Evolutionary conservation across 1,140 invertebrate species (phyloP).

Genomic region (Helicoverpa zea): DNA sequence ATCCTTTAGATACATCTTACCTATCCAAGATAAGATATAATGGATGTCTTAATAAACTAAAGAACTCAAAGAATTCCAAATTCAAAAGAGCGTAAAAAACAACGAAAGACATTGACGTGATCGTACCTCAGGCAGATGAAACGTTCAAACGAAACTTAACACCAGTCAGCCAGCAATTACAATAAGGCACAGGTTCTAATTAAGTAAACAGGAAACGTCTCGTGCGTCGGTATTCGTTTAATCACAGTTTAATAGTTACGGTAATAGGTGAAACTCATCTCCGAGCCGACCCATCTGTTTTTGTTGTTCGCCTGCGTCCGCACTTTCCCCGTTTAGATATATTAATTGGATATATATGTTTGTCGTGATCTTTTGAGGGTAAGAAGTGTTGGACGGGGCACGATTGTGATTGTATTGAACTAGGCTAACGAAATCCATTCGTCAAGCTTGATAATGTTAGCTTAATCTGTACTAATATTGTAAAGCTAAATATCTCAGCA

Average conservation of each 20-base stretch:
- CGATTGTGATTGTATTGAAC: not conserved
- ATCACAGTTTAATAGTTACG: conserved; percentile 77
- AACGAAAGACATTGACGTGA: not conserved
- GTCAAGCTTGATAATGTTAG: no score
- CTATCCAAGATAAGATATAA: no score
- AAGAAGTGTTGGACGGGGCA: not conserved
- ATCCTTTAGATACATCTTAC: no score
- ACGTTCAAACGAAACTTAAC: conserved; percentile 21
- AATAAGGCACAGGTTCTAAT: conserved; percentile 53
- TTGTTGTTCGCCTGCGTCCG: conserved; percentile 55
- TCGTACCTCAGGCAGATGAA: not conserved
- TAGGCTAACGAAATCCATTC: no score
- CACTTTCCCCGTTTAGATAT: conserved; percentile 65
- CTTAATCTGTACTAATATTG: no score
- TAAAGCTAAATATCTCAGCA: no score
- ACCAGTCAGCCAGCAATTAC: conserved; percentile 49
- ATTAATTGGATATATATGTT: conserved; percentile 20
- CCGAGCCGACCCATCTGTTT: conserved; percentile 63
- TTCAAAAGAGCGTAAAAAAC: not conserved
- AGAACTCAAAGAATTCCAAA: not conserved
- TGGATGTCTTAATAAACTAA: not conserved
- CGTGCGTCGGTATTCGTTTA: conserved; percentile 72
- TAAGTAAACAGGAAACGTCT: conserved; percentile 75
- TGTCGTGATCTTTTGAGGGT: conserved; percentile 1
- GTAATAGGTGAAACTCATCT: conserved; percentile 80